A percentile compares a stretch with the other conserved stretches of the same genome.
Evolutionary conservation across 2,888 invertebrate species (phyloP).

Genomic region (Xanthorhoe designata): DNA sequence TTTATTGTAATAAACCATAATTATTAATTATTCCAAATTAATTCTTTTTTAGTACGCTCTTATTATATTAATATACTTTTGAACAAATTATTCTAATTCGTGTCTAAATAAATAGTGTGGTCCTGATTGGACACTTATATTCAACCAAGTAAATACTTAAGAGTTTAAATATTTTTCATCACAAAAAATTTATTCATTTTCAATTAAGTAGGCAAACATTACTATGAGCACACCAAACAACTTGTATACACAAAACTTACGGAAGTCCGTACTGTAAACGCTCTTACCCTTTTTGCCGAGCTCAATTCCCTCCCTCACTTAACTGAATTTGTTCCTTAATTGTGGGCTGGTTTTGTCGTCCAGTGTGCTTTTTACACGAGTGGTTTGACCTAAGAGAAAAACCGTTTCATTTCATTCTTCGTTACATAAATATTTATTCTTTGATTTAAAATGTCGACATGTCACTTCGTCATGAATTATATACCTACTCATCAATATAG

Average conservation of each 20-base stretch:
- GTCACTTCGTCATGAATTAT: conserved; percentile 12
- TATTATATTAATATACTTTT: background rate
- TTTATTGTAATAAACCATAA: no score
- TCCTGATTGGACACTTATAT: background rate
- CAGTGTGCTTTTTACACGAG: conserved; percentile 33
- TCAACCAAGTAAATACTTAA: background rate
- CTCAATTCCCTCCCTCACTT: conserved; percentile 35
- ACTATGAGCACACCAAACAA: conserved; percentile 23
- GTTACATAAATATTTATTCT: conserved; percentile 9
- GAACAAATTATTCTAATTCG: background rate
- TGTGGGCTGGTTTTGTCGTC: conserved; percentile 35
- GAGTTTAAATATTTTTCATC: background rate
- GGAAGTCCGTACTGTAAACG: conserved; percentile 40
- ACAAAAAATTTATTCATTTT: background rate
- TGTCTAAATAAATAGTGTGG: background rate
- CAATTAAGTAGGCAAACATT: conserved; percentile 15
- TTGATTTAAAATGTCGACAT: background rate
- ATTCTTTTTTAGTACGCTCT: background rate
- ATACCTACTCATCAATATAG: conserved; percentile 1
- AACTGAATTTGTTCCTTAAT: conserved; percentile 45
- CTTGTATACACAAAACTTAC: conserved; percentile 29
- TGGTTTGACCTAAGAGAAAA: conserved; percentile 34
- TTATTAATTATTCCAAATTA: no score
- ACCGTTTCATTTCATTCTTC: conserved; percentile 25
- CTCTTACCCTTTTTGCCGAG: conserved; percentile 33